phyloP scores from a whole-genome alignment of 2,888 invertebrate genomes.

The Timandra comae region DNA sequence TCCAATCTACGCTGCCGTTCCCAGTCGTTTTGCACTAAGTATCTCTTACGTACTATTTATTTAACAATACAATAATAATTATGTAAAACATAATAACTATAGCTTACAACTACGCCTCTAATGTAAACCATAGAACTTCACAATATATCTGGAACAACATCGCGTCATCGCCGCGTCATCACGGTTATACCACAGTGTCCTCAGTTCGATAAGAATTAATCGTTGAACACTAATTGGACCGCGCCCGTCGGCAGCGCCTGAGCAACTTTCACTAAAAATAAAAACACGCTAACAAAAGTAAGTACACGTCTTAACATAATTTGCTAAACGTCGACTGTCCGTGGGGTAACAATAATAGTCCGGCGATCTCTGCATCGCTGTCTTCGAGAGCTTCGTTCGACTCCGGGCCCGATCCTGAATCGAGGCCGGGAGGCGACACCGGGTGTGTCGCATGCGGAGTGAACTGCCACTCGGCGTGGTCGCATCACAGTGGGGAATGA shows the following conservation, averaged over 20 bases:
- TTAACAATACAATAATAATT: conserved; percentile 67
- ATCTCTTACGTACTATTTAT: conserved; percentile 61
- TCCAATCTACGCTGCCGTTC: conserved; percentile 61
- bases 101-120: conserved; percentile 62
- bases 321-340: conserved; percentile 61
- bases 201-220: conserved; percentile 57
- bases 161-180: conserved; percentile 36
- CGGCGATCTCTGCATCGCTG: conserved; percentile 29
- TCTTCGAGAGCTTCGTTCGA: conserved; percentile 14
- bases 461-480: conserved; percentile 40
- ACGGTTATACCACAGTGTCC: conserved; percentile 47
- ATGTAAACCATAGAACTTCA: conserved; percentile 45
- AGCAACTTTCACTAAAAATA: conserved; percentile 75
- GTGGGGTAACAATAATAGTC: conserved; percentile 48
- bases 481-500: conserved; percentile 57
- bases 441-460: conserved; percentile 34
- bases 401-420: conserved; percentile 16
- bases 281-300: conserved; percentile 68
- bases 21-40: conserved; percentile 70
- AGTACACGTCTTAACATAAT: conserved; percentile 68
- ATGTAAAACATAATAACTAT: conserved; percentile 59
- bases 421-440: conserved; percentile 19
- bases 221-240: conserved; percentile 69
- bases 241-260: conserved; percentile 69
- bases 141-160: conserved; percentile 34